A percentile compares a stretch with the other conserved stretches of the same genome.
These are phyloP conservation scores for Hemichromis elongatus DNA, from an alignment of 2,113 vertebrate genomes.

Conservation along the genomic window DNA sequence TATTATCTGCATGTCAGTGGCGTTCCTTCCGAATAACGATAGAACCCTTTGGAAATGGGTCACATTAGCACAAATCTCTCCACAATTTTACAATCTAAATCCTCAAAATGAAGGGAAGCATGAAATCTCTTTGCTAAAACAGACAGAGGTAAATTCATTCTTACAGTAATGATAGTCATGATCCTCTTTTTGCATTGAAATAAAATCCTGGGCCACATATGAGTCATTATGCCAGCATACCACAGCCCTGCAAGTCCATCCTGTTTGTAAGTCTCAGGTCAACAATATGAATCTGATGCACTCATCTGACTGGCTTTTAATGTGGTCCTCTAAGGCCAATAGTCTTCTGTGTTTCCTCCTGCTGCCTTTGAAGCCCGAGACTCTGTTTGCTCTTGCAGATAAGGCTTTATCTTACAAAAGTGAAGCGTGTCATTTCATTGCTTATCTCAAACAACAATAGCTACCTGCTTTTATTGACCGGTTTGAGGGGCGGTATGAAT, in stretches of 20 bases:
- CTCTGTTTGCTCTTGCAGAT: constrained; percentile 62
- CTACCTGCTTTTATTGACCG: constrained; percentile 47
- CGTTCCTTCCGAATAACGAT: neutral
- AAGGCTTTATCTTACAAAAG: constrained; percentile 53
- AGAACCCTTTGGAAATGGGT: neutral
- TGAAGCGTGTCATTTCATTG: constrained; percentile 52
- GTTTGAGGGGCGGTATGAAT: neutral
- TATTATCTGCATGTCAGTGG: neutral
- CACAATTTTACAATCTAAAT: neutral
- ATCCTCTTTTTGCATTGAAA: neutral
- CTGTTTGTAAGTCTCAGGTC: neutral
- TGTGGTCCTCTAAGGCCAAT: neutral
- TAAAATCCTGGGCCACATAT: neutral
- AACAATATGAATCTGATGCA: neutral
- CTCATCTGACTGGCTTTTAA: constrained; percentile 27
- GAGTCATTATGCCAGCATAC: neutral
- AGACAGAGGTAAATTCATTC: neutral
- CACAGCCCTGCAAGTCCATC: neutral
- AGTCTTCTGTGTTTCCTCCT: constrained; percentile 16
- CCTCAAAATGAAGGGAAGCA: rapidly evolving
- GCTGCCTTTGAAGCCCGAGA: constrained; percentile 54
- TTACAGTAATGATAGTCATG: neutral
- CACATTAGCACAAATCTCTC: neutral
- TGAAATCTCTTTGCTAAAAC: neutral
- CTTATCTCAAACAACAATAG: constrained; percentile 58